Evolutionary conservation across 2,888 invertebrate species (phyloP).

Genomic region (Campopleginae sp.): DNA sequence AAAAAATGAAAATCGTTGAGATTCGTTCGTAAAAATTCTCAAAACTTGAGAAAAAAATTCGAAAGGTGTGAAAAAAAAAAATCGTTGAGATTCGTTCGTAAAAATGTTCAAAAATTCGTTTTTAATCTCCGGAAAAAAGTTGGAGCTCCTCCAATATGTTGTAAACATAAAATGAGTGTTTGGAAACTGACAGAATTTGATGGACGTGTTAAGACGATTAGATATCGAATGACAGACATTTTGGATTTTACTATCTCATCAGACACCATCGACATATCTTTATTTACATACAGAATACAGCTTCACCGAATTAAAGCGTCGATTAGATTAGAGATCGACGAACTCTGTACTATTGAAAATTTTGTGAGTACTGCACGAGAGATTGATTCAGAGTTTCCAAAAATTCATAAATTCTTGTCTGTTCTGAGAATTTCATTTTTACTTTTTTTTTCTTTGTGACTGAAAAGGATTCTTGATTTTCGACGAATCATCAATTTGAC

Average conservation of each 20-base stretch:
- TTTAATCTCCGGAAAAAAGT: background rate
- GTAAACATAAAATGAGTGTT: background rate
- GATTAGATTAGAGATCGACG: conserved; percentile 32
- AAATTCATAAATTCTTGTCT: background rate
- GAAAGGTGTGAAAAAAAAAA: too few relatives aligned
- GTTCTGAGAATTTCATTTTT: background rate
- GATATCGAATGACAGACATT: conserved; percentile 29
- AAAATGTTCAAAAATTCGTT: background rate
- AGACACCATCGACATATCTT: background rate
- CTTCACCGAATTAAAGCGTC: background rate
- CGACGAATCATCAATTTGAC: background rate
- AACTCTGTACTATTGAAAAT: conserved; percentile 24
- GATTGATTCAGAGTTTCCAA: background rate
- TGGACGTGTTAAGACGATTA: conserved; percentile 15
- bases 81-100: too few relatives aligned
- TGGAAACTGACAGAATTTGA: background rate
- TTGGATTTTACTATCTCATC: background rate
- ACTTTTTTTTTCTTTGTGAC: background rate
- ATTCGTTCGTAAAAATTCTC: too few relatives aligned
- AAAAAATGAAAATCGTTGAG: too few relatives aligned
- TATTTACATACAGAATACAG: background rate
- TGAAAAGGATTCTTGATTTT: background rate
- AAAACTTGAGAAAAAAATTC: too few relatives aligned
- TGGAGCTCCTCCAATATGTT: background rate
- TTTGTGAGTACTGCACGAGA: conserved; percentile 5